phyloP scores from a whole-genome alignment of 2,113 vertebrate genomes.

The Sorex araneus region DNA sequence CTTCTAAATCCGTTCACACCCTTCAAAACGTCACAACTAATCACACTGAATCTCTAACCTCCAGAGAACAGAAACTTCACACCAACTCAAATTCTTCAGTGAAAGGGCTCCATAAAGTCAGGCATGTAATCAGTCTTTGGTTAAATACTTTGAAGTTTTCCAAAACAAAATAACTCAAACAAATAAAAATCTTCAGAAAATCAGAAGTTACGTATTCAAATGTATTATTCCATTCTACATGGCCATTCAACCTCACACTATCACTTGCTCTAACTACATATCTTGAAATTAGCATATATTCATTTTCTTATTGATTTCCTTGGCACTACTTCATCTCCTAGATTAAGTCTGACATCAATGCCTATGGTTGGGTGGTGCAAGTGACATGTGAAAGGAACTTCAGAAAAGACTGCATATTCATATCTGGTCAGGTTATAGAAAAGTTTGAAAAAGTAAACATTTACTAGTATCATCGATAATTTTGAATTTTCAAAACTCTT shows the following conservation, averaged over 20 bases:
- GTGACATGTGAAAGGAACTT: slow-evolving; percentile 73
- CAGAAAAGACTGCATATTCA: slow-evolving; percentile 4
- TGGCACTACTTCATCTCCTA: slow-evolving; percentile 66
- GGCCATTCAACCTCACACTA: slow-evolving; percentile 56
- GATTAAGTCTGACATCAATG: slow-evolving; percentile 74
- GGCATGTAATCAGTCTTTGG: slow-evolving; percentile 57
- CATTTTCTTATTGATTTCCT: slow-evolving; percentile 72
- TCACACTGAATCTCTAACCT: not conserved
- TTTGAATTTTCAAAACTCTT: not conserved
- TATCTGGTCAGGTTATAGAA: slow-evolving; percentile 60
- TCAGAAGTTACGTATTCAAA: slow-evolving; percentile 75
- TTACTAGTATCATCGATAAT: not conserved
- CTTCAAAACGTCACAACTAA: slow-evolving; percentile 69
- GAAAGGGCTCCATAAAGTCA: not conserved
- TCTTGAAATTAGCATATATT: slow-evolving; percentile 75
- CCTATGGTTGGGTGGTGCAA: slow-evolving; percentile 4
- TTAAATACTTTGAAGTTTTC: slow-evolving; percentile 65
- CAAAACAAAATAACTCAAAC: slow-evolving; percentile 58
- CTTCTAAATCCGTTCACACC: slow-evolving; percentile 64
- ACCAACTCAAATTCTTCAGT: slow-evolving; percentile 48
- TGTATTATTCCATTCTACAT: slow-evolving; percentile 34
- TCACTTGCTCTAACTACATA: slow-evolving; percentile 65
- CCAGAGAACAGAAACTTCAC: slow-evolving; percentile 53
- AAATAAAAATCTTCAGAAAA: slow-evolving; percentile 61
- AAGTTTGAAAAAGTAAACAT: slow-evolving; percentile 67